Evolutionary conservation across 1,140 invertebrate genomes (phyloP).

Genomic region (Campoletis sonorensis): DNA sequence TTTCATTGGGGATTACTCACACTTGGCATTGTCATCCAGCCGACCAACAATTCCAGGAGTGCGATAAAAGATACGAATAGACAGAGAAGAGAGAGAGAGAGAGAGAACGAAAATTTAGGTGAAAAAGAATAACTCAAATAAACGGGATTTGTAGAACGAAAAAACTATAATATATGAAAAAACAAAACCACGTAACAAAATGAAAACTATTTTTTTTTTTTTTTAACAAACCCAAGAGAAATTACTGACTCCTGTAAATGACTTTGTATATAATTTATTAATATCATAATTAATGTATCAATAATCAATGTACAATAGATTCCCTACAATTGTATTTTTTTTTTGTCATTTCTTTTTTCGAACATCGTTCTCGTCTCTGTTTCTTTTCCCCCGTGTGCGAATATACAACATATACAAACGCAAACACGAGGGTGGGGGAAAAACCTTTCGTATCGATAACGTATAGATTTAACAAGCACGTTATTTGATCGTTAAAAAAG

Average conservation of each 20-base stretch:
- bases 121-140: constrained; percentile 41
- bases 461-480: constrained; percentile 54
- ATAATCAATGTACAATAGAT: constrained; percentile 77
- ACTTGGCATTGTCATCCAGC: constrained; percentile 74
- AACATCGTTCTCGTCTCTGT: constrained; percentile 48
- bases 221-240: constrained; percentile 55
- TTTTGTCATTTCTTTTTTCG: constrained; percentile 46
- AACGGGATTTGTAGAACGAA: constrained; percentile 27
- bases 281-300: constrained; percentile 75
- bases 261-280: constrained; percentile 77
- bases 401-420: constrained; percentile 24
- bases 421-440: constrained; percentile 35
- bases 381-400: constrained; percentile 33
- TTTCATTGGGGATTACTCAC: constrained; percentile 74
- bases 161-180: constrained; percentile 38
- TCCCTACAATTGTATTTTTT: constrained; percentile 67
- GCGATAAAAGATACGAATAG: constrained; percentile 67
- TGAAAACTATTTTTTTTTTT: constrained; percentile 14
- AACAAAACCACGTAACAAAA: constrained; percentile 3
- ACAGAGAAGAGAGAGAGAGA: constrained; percentile 52
- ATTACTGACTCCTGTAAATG: constrained; percentile 60
- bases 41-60: constrained; percentile 76
- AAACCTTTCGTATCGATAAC: constrained; percentile 52
- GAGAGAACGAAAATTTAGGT: constrained; percentile 36
- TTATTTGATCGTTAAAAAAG: constrained; percentile 52